Percentiles rank a stretch among this genome's conserved stretches.
phyloP scores from a whole-genome alignment of 2,113 vertebrate genomes.

The Pseudonaja textilis region DNA sequence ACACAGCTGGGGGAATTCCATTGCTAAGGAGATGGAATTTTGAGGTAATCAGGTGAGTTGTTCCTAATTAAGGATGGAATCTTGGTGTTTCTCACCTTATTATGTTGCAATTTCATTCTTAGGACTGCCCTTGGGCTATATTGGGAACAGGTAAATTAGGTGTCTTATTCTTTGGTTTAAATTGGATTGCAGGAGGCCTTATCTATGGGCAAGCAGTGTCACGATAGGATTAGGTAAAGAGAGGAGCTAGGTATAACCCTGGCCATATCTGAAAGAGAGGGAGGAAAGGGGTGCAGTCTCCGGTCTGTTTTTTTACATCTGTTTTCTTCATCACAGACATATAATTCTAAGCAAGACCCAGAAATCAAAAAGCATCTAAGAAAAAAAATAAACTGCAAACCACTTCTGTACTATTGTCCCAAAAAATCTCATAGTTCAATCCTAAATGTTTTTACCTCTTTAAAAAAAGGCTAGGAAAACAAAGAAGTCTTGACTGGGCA shows the following conservation, averaged over 20 bases:
- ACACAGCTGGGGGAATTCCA: not conserved
- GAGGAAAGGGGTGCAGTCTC: not conserved
- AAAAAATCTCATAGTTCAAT: not conserved
- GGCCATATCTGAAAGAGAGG: not conserved
- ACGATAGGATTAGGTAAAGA: not conserved
- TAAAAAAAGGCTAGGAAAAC: not conserved
- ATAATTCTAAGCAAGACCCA: not conserved
- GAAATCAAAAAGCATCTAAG: not conserved
- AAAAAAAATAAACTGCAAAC: not conserved
- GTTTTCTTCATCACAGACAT: not conserved
- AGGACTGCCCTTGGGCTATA: not conserved
- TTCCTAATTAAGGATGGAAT: not conserved
- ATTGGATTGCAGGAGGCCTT: not conserved
- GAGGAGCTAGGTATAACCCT: not conserved
- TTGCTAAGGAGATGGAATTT: not conserved
- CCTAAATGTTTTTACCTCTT: not conserved
- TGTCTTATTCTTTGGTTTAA: not conserved
- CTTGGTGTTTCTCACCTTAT: not conserved
- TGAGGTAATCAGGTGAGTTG: not conserved
- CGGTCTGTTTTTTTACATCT: not conserved
- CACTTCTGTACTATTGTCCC: not conserved
- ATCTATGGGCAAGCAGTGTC: not conserved
- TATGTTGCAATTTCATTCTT: not conserved
- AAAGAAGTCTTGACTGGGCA: not conserved
- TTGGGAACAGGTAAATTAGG: not conserved